These are phyloP conservation scores for Archilochus colubris DNA, from an alignment of 2,113 vertebrate species.

Conservation along the genomic window DNA sequence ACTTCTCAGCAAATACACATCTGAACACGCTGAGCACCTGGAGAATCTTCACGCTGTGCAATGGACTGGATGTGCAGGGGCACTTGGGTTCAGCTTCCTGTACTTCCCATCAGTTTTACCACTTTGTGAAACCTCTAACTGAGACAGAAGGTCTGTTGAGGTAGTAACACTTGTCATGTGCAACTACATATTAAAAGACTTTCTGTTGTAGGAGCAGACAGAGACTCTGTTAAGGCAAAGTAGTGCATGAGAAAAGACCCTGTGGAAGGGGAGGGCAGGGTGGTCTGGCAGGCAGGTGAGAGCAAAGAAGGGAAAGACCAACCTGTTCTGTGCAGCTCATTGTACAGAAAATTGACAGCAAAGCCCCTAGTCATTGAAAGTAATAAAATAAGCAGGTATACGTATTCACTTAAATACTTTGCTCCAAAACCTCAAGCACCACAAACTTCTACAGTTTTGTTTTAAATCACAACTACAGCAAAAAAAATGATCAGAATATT, in stretches of 20 bases:
- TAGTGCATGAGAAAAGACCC: neutral
- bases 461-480: slow-evolving; percentile 41
- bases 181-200: neutral
- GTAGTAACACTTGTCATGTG: neutral
- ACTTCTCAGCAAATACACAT: neutral
- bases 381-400: neutral
- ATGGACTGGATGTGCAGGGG: neutral
- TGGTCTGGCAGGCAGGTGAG: neutral
- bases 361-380: neutral
- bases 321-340: neutral
- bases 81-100: neutral
- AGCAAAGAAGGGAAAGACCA: neutral
- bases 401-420: neutral
- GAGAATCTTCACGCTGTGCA: neutral
- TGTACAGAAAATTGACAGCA: neutral
- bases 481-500: neutral
- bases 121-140: neutral
- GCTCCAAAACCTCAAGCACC: neutral
- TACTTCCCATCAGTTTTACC: neutral
- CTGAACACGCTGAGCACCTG: neutral
- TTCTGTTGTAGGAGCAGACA: neutral
- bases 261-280: neutral
- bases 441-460: neutral
- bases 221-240: neutral
- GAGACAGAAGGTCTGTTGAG: neutral